Percentiles rank a stretch among this genome's conserved stretches.
These are phyloP conservation scores for Periphyllus acericola DNA, from an alignment of 2,888 invertebrate species.

Conservation along the genomic window DNA sequence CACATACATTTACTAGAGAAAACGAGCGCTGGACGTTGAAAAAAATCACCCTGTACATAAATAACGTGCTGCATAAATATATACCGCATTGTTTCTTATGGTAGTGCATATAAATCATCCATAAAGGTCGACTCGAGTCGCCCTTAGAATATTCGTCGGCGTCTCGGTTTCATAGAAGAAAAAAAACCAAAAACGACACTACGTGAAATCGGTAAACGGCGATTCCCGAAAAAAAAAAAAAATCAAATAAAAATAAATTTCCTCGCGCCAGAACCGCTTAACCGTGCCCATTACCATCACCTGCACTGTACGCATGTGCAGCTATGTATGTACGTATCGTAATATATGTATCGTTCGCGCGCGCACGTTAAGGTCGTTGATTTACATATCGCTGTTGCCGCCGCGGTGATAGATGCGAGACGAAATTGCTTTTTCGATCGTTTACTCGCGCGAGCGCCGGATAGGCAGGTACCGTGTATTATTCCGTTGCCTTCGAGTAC, in stretches of 20 bases:
- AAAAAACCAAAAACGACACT: too few relatives aligned
- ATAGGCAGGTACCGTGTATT: not conserved
- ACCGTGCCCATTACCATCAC: not conserved
- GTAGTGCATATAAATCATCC: too few relatives aligned
- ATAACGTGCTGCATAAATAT: too few relatives aligned
- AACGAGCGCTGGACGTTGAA: too few relatives aligned
- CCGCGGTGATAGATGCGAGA: slow-evolving; percentile 49
- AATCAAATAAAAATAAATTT: slow-evolving; percentile 11
- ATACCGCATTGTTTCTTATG: too few relatives aligned
- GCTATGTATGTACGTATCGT: too few relatives aligned
- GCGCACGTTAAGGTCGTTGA: slow-evolving; percentile 10
- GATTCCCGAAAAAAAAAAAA: slow-evolving; percentile 39
- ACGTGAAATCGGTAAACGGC: slow-evolving; percentile 10
- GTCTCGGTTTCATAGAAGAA: not conserved
- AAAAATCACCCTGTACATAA: too few relatives aligned
- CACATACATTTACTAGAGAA: too few relatives aligned
- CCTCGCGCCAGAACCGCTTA: not conserved
- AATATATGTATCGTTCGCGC: not conserved
- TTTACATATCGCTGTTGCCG: not conserved
- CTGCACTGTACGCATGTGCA: not conserved
- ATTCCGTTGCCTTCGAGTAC: not conserved
- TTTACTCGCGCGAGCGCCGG: not conserved
- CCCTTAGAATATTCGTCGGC: not conserved
- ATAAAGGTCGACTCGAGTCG: too few relatives aligned
- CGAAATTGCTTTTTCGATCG: slow-evolving; percentile 55